Base-by-base conservation (phyloP, 2,888 invertebrate genomes). In the Autographa pulchrina region DNA sequence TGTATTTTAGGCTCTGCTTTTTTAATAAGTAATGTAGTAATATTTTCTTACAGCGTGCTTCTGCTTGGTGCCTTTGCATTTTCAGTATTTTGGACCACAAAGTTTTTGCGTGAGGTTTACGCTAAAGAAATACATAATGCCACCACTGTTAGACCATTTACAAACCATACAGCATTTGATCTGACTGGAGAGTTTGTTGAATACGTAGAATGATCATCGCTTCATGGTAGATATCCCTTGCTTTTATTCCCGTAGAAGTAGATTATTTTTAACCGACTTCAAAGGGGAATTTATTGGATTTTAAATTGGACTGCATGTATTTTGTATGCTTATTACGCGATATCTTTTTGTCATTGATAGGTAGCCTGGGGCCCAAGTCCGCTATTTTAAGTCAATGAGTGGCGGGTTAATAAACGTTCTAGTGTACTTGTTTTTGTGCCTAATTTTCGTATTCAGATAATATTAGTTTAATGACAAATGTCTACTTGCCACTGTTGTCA, bases 81-180 rank as follows among this genome's bases (percentile, higher is more conserved):
- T 83, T 84, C 92, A 63, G 72, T 86, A 48, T 92, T 91, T 82
- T 92, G 92, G 92, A 89, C 91, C 1, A 78, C 84, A 41, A 92
- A 90, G 61, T 89, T 90, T 63, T 35, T 91, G 14, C 70, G 68
- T 20, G 87, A 89, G 77, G 71, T 92, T 2, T 88, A 86, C 65
- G 52, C 62, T 0, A 32, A 25, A 16, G 43, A 43, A n/a, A 31
- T 31, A 13, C 8, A 7, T 25, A 80, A 76, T 43, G 52, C 3
- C 20, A 73, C 70, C 20, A 66, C 65, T 25, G 9, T 18, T 52
- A 60, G n/a, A 61, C 32, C 58, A 41, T 32, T 66, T 7, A 0
- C 54, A 16, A 70, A 70, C 13, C 6, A 11, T 2, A 2, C 58
- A 38, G 11, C 38, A 11, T 38, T 11, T 18, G 9, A 25, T 25